These are phyloP conservation scores for Poeciliopsis gracilis DNA, from an alignment of 2,797 vertebrate species.

Conservation along the genomic window DNA sequence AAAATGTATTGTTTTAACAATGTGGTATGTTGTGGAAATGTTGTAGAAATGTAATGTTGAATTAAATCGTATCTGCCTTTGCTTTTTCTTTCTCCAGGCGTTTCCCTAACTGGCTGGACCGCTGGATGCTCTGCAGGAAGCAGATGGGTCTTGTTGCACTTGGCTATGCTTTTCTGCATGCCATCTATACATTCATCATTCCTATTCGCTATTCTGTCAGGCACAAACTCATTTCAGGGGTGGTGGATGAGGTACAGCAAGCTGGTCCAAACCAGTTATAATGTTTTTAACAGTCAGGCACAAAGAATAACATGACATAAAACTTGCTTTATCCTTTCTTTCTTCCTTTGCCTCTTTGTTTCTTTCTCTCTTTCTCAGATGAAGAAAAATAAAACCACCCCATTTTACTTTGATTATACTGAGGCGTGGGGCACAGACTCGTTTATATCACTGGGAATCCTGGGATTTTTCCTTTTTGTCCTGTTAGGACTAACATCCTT, in stretches of 20 bases:
- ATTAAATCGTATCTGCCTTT: neutral
- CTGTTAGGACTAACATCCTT: slow-evolving; percentile 92
- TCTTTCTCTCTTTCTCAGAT: slow-evolving; percentile 63
- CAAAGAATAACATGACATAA: neutral
- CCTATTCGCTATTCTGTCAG: slow-evolving; percentile 52
- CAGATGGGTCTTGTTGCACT: slow-evolving; percentile 90
- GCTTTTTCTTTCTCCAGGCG: slow-evolving; percentile 49
- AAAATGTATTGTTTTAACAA: neutral
- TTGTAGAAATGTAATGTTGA: too few relatives aligned
- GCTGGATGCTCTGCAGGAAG: slow-evolving; percentile 94
- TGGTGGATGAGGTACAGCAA: slow-evolving; percentile 64
- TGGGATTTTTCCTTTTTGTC: slow-evolving; percentile 89
- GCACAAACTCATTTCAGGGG: slow-evolving; percentile 60
- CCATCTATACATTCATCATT: slow-evolving; percentile 78
- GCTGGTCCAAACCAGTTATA: slow-evolving; percentile 11
- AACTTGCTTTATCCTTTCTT: neutral
- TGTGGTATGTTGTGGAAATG: neutral
- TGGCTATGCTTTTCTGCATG: slow-evolving; percentile 87
- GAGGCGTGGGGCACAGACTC: slow-evolving; percentile 84
- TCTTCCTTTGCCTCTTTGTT: neutral
- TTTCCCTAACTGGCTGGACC: slow-evolving; percentile 91
- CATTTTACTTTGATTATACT: slow-evolving; percentile 67
- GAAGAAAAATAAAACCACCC: slow-evolving; percentile 80
- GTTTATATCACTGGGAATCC: slow-evolving; percentile 85
- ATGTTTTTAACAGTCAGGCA: slow-evolving; percentile 14